Evolutionary conservation across 2,888 invertebrate species (phyloP).

Genomic region (Shargacucullia verbasci): DNA sequence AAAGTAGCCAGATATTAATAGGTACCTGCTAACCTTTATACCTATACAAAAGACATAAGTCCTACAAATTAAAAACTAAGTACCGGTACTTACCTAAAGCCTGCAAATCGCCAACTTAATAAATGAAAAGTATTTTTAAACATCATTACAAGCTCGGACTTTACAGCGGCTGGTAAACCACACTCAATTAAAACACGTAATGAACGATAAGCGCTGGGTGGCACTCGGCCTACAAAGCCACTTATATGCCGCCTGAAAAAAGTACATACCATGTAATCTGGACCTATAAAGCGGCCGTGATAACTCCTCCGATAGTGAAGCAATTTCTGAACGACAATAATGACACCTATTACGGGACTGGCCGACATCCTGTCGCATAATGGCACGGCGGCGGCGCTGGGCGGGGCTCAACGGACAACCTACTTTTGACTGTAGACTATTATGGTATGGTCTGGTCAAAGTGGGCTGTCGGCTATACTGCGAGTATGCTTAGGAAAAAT

Average conservation of each 20-base stretch:
- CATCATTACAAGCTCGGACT: conserved; percentile 40
- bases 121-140: conserved; percentile 38
- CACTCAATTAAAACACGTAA: conserved; percentile 68
- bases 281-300: conserved; percentile 84
- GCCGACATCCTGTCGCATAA: conserved; percentile 84
- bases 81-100: not conserved
- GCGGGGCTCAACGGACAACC: conserved; percentile 73
- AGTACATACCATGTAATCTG: conserved; percentile 82
- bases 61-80: not conserved
- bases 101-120: conserved; percentile 18
- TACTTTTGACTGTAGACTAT: conserved; percentile 68
- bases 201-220: conserved; percentile 66
- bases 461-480: conserved; percentile 8
- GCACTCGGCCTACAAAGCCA: conserved; percentile 62
- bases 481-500: not conserved
- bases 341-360: conserved; percentile 85
- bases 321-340: conserved; percentile 88
- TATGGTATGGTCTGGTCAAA: conserved; percentile 18
- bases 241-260: conserved; percentile 61
- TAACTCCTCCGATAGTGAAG: conserved; percentile 86
- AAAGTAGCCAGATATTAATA: too few relatives aligned
- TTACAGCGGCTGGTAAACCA: conserved; percentile 39
- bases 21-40: not conserved
- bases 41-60: not conserved
- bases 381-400: conserved; percentile 64